These are phyloP conservation scores for Armadillidium nasatum DNA, from an alignment of 1,140 invertebrate genomes.

Conservation along the genomic window DNA sequence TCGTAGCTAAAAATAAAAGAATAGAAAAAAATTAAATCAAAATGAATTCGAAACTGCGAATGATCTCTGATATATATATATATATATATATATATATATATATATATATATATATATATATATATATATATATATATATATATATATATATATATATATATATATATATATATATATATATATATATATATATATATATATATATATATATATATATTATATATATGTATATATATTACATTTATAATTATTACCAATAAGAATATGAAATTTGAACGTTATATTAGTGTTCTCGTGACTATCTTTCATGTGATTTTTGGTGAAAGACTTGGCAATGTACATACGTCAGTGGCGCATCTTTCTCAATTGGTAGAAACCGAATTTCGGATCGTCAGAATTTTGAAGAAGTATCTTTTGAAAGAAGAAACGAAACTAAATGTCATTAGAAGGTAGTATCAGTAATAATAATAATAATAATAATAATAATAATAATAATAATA, in stretches of 20 bases:
- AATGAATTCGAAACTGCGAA: too few relatives aligned
- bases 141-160: constrained; percentile 28
- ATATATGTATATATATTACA: neutral
- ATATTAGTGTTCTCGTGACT: neutral
- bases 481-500: too few relatives aligned
- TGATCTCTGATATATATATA: too few relatives aligned
- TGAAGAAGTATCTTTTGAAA: neutral
- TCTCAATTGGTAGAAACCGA: neutral
- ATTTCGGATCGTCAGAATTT: neutral
- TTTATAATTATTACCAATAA: too few relatives aligned
- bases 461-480: too few relatives aligned
- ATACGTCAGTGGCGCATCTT: neutral
- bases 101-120: constrained; percentile 24
- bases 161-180: constrained; percentile 28
- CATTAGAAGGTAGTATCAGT: neutral
- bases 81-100: constrained; percentile 16
- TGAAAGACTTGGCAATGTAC: neutral
- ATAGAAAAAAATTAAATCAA: too few relatives aligned
- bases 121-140: constrained; percentile 22
- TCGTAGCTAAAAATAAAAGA: too few relatives aligned
- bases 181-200: constrained; percentile 25
- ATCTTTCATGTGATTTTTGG: neutral
- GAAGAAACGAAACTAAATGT: neutral
- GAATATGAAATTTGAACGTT: too few relatives aligned
- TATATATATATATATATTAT: constrained; percentile 5